Base-by-base conservation (phyloP, 2,888 invertebrate genomes). In the Heteromurus nitidus region DNA sequence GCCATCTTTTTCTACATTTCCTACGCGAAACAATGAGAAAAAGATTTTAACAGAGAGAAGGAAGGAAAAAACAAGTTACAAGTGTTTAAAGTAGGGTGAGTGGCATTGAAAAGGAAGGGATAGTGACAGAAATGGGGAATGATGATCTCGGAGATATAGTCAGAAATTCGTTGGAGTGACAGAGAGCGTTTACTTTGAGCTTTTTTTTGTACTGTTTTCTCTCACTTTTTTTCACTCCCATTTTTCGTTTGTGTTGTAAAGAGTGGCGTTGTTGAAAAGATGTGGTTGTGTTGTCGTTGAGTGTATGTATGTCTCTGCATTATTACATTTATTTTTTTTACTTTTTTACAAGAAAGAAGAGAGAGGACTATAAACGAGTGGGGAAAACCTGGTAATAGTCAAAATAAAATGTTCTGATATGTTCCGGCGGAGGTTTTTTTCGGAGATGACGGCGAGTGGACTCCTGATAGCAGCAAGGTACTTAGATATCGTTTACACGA, bases 121-220 rank as follows among this genome's bases (percentile, higher is more conserved):
- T 72, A 67, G 22, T 79, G 72, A 79, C 79, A 79, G 64, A 72
- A 72, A 79, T 72, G 64, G 79, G 72, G 72, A 79, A 72, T 79
- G 64, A 72, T 65, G 79, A 72, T 72, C 31, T 65, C 50, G 42
- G 30, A 47, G 79, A 79, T 79, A 65, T 70, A 79, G 79, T 79
- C 36, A 65, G 55, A 60, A 79, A 67, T n/a, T 67, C 79, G 58
- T 65, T 72, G 79, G n/a, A n/a, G 22, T 74, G 55, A 60, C 44
- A 20, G 62, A 58, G 58, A 42, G 36, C 44, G n/a, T 64, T 7
- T 64, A 42, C 24, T 30, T 30, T 31, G n/a, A 60, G 60, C 18
- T 16, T 55, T 55, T 26, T 24, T 5, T 16, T 47, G 47, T 47
- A 47, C n/a, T 47, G n/a, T 5, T 47, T 47, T 47, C n/a, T 47